These are phyloP conservation scores for Labeo rohita DNA, from an alignment of 2,113 vertebrate species.

Conservation along the genomic window DNA sequence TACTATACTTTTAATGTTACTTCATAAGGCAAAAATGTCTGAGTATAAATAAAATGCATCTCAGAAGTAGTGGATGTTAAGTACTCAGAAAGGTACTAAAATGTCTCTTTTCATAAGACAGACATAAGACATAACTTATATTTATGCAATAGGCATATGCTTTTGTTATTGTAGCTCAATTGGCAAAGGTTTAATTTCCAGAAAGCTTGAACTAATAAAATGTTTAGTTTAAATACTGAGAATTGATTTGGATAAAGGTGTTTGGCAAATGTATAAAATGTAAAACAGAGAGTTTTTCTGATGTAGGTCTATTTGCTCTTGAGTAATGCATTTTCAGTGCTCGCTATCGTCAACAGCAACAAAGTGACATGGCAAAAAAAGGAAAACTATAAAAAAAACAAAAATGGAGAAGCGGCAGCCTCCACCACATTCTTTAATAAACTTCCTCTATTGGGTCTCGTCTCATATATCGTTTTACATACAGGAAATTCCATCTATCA, in stretches of 20 bases:
- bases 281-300: neutral
- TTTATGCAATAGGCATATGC: neutral
- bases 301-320: neutral
- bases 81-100: neutral
- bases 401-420: constrained; percentile 9
- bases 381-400: neutral
- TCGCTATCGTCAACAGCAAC: constrained; percentile 44
- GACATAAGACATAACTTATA: neutral
- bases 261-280: neutral
- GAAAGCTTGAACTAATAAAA: neutral
- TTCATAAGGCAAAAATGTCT: neutral
- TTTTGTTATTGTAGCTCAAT: neutral
- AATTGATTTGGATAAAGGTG: neutral
- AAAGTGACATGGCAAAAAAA: constrained; percentile 73
- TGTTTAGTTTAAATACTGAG: neutral
- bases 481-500: constrained; percentile 60
- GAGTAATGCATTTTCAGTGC: neutral
- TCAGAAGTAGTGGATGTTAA: neutral
- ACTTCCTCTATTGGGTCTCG: constrained; percentile 70
- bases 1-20: neutral
- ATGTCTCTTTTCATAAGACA: neutral
- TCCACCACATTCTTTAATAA: constrained; percentile 30
- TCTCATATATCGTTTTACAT: constrained; percentile 69
- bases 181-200: neutral
- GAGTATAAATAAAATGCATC: neutral